Conservation (phyloP, 2,113 vertebrate genomes). For the Morone saxatilis region DNA sequence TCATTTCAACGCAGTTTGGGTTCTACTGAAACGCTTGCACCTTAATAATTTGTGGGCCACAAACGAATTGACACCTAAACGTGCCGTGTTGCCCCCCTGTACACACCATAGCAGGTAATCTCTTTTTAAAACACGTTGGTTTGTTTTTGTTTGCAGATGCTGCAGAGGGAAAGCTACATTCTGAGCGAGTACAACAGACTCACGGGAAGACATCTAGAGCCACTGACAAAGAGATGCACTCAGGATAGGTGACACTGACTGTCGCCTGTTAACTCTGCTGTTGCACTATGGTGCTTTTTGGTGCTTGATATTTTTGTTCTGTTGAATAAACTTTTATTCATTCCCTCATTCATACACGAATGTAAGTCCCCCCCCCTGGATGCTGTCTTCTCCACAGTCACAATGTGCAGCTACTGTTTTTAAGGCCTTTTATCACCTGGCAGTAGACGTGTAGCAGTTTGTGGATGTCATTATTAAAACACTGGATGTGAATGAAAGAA, state of each 20-base stretch:
- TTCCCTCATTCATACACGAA: neutral
- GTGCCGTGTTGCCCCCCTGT: neutral
- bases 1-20: neutral
- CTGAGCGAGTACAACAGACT: slow-evolving; percentile 86
- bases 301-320: slow-evolving; percentile 17
- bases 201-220: slow-evolving; percentile 83
- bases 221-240: slow-evolving; percentile 82
- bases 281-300: neutral
- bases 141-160: slow-evolving; percentile 85
- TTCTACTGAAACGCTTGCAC: neutral
- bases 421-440: neutral
- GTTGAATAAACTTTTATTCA: slow-evolving; percentile 2
- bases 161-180: slow-evolving; percentile 88
- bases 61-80: neutral
- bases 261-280: neutral
- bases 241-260: slow-evolving; percentile 57
- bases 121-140: neutral
- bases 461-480: neutral
- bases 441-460: neutral
- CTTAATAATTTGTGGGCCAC: neutral
- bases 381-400: neutral
- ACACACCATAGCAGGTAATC: neutral
- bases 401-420: neutral
- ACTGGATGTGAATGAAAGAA: neutral
- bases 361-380: too few species aligned